Evolutionary conservation across 2,888 invertebrate genomes (phyloP).

Genomic region (Standfussiana lucernea): DNA sequence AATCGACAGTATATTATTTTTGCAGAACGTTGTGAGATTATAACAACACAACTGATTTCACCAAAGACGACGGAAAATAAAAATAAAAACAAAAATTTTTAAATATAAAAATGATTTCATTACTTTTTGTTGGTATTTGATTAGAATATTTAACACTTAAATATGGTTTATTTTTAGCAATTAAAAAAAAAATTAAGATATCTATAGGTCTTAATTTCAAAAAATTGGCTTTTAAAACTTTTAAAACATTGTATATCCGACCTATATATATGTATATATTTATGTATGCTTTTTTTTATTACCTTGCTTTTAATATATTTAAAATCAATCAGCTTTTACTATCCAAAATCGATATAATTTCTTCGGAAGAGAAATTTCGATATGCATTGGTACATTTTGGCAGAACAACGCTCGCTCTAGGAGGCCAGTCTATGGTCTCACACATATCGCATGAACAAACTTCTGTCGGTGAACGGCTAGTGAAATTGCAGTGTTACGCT

Average conservation of each 20-base stretch:
- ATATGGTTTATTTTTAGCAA: too few relatives aligned
- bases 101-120: not conserved
- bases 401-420: constrained; percentile 3
- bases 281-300: too few relatives aligned
- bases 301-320: not conserved
- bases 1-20: not conserved
- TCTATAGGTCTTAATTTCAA: not conserved
- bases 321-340: not conserved
- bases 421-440: constrained; percentile 10
- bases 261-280: too few relatives aligned
- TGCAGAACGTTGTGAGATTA: not conserved
- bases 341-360: not conserved
- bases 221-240: too few relatives aligned
- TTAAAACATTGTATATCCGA: too few relatives aligned
- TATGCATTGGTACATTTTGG: not conserved
- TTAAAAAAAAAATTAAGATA: too few relatives aligned
- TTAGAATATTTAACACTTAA: too few relatives aligned
- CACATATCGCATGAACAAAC: constrained; percentile 42
- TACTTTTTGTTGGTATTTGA: not conserved
- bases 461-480: constrained; percentile 39
- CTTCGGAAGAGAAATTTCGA: not conserved
- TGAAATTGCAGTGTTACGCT: constrained; percentile 54
- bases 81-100: too few relatives aligned
- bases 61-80: not conserved
- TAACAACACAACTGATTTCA: not conserved